Base-by-base conservation (phyloP, 1,140 invertebrate species). In the Protaetia brevitarsis region DNA sequence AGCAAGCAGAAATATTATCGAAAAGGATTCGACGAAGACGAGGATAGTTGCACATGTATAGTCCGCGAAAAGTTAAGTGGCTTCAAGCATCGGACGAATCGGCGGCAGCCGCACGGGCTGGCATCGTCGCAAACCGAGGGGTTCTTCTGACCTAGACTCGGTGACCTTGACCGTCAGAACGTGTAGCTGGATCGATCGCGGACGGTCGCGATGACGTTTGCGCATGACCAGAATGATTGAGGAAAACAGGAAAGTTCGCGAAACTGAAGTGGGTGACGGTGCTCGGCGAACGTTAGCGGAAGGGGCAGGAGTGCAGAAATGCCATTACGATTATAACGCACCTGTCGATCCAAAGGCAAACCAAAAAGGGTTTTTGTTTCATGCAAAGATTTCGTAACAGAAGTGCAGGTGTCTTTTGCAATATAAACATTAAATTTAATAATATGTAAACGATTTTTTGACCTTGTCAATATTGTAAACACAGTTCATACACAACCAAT, bases 71-170 rank as follows among this genome's bases (percentile, higher is more conserved):
- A 45, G 41, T 45, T 13, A 45, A 45, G 41, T 21, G 41, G 34
- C n/a, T n/a, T n/a, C 34, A 37, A 10, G 34, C 34, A 37, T 37
- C n/a, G n/a, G n/a, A n/a, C n/a, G n/a, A n/a, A n/a, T n/a, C n/a
- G n/a, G n/a, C 34, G 16, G n/a, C 34, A 37, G 34, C 16, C 41
- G 41, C 19, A 3, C 41, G 41, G 13, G 41, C 13, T 19, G 41
- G 41, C 41, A 45, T 2, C 13, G 23, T 45, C 16, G 41, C 41
- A 19, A 58, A 58, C 4, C 56, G 56, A 58, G 56, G 56, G 56
- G 56, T 58, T 58, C 56, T 27, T 56, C 58, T 68, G 69, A 68
- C 69, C 67, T 68, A 68, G 66, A 68, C 68, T 59, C 59, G 41
- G 29, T 63, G 57, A 63, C 67, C 67, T 65, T 58, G 57, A 34